phyloP scores from a whole-genome alignment of 2,888 invertebrate species.

The Xiphydria camelus region DNA sequence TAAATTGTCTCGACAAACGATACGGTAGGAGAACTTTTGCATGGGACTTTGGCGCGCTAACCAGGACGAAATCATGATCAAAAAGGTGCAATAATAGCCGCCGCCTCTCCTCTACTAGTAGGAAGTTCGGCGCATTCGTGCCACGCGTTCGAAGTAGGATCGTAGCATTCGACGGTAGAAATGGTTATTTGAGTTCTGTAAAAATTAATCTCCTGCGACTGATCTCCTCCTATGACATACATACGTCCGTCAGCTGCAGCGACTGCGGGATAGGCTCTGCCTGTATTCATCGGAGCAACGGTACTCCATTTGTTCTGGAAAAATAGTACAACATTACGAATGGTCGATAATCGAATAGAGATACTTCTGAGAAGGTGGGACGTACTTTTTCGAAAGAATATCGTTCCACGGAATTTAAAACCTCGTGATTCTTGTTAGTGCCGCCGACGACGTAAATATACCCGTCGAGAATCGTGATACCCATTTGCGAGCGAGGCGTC shows the following conservation, averaged over 20 bases:
- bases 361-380: conserved; percentile 1
- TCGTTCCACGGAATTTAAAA: conserved; percentile 80
- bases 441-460: conserved; percentile 88
- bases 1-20: too few relatives aligned
- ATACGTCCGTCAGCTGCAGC: conserved; percentile 81
- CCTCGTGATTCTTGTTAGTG: conserved; percentile 78
- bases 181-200: conserved; percentile 85
- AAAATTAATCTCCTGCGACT: conserved; percentile 78
- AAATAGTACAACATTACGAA: conserved; percentile 11
- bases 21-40: too few relatives aligned
- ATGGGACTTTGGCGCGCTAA: too few relatives aligned
- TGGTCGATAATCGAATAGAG: background rate
- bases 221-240: conserved; percentile 85
- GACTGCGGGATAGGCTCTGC: conserved; percentile 82
- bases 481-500: conserved; percentile 84
- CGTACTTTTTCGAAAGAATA: conserved; percentile 78
- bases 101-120: conserved; percentile 84
- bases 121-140: conserved; percentile 77
- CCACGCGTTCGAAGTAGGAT: conserved; percentile 79
- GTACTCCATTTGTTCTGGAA: conserved; percentile 77
- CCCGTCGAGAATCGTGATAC: conserved; percentile 82
- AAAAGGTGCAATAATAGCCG: conserved; percentile 73
- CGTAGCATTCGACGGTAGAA: conserved; percentile 81
- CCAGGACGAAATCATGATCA: too few relatives aligned
- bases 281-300: conserved; percentile 73